These are phyloP conservation scores for Tigriopus californicus DNA, from an alignment of 2,888 invertebrate genomes.

Conservation along the genomic window DNA sequence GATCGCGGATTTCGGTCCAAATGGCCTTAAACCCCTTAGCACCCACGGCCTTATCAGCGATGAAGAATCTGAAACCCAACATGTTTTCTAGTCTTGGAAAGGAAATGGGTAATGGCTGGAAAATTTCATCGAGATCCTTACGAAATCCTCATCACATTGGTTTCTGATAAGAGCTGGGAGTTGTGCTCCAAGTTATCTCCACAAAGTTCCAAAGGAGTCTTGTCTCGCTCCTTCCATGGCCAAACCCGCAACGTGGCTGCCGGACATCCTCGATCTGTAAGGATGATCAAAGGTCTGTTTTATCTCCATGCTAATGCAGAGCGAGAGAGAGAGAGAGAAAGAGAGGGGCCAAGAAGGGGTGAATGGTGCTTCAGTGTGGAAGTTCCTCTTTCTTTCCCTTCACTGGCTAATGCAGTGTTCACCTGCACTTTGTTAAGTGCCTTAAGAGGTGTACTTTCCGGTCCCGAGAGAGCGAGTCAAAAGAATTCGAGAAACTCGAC, in stretches of 20 bases:
- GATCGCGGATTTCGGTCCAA: conserved; percentile 70
- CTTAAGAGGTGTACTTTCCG: no score
- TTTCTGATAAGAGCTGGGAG: conserved; percentile 67
- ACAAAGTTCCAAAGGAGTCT: conserved; percentile 68
- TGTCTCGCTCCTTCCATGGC: conserved; percentile 46
- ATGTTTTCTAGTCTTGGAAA: conserved; percentile 8
- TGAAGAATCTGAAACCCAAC: conserved; percentile 53
- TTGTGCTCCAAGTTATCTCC: conserved; percentile 59
- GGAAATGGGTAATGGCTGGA: neutral
- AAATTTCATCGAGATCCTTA: conserved; percentile 30
- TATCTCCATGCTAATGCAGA: no score
- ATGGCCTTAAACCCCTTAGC: conserved; percentile 79
- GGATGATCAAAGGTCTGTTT: no score
- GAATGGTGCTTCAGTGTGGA: no score
- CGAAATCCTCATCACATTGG: conserved; percentile 69
- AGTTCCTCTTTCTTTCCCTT: no score
- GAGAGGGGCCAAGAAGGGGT: no score
- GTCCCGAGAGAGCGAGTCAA: no score
- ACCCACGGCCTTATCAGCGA: conserved; percentile 83
- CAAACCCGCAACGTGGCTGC: conserved; percentile 76
- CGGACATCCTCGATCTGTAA: conserved; percentile 63
- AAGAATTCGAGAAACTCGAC: no score
- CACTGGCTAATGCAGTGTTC: no score
- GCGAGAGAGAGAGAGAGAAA: no score
- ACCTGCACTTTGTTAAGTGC: no score